Conservation (phyloP, 2,888 invertebrate species). For the Venusia cambrica region DNA sequence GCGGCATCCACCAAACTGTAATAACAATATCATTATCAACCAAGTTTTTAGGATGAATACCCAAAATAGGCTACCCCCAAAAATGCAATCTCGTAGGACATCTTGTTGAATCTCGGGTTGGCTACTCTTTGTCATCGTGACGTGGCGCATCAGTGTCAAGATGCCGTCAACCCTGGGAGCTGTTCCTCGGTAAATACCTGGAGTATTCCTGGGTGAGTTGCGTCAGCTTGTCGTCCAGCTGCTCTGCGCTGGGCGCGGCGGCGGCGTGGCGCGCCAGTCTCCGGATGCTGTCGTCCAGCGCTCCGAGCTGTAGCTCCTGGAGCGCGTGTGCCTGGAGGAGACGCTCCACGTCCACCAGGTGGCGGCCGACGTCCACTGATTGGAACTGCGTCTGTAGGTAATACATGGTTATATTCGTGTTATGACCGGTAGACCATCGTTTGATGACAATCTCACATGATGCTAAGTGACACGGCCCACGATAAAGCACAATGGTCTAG, state of each 20-base stretch:
- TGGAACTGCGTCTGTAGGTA: slow-evolving; percentile 83
- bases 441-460: too few relatives aligned
- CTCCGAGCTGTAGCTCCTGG: slow-evolving; percentile 94
- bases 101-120: too few relatives aligned
- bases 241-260: slow-evolving; percentile 77
- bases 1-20: slow-evolving; percentile 84
- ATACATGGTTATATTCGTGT: background rate
- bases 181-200: too few relatives aligned
- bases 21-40: slow-evolving; percentile 6
- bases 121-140: too few relatives aligned
- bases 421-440: too few relatives aligned
- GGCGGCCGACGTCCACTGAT: slow-evolving; percentile 95
- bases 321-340: slow-evolving; percentile 96
- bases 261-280: slow-evolving; percentile 83
- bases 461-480: too few relatives aligned
- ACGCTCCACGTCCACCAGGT: slow-evolving; percentile 96
- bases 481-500: too few relatives aligned
- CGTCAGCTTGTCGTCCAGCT: slow-evolving; percentile 87
- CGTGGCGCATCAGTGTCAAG: too few relatives aligned
- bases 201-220: slow-evolving; percentile 90
- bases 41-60: too few relatives aligned
- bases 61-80: too few relatives aligned
- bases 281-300: slow-evolving; percentile 91
- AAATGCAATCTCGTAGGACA: too few relatives aligned
- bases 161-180: too few relatives aligned